These are phyloP conservation scores for Gasteruption jaculator DNA, from an alignment of 2,888 invertebrate genomes.

Conservation along the genomic window DNA sequence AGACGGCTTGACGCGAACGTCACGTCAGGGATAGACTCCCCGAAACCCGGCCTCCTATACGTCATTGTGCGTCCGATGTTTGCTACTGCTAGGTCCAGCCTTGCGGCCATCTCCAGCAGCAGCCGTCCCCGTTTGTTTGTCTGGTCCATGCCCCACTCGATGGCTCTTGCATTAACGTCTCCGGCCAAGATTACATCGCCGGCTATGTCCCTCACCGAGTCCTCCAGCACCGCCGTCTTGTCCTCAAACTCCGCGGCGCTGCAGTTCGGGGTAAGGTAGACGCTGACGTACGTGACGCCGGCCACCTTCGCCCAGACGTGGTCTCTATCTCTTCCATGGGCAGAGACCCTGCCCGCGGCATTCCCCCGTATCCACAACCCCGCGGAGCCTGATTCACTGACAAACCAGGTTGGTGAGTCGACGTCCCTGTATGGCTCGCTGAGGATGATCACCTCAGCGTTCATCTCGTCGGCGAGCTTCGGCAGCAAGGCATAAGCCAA, in stretches of 20 bases:
- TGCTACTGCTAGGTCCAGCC: constrained; percentile 16
- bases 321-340: constrained; percentile 8
- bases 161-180: constrained; percentile 13
- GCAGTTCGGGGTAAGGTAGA: too few species aligned
- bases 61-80: constrained; percentile 15
- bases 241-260: constrained; percentile 17
- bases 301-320: constrained; percentile 13
- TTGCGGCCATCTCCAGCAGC: too few species aligned
- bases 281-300: constrained; percentile 18
- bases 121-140: too few species aligned
- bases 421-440: constrained; percentile 14
- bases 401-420: constrained; percentile 10
- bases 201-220: constrained; percentile 17
- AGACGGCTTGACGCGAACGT: constrained; percentile 13
- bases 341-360: constrained; percentile 9
- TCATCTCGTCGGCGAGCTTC: constrained; percentile 18
- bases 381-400: constrained; percentile 13
- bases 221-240: constrained; percentile 19
- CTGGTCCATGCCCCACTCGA: constrained; percentile 25
- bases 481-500: constrained; percentile 19
- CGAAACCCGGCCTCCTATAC: constrained; percentile 14
- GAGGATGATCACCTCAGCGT: constrained; percentile 18
- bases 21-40: too few species aligned
- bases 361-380: constrained; percentile 15
- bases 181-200: constrained; percentile 12